These are phyloP conservation scores for Melipona quadrifasciata DNA, from an alignment of 1,140 invertebrate species.

Conservation along the genomic window DNA sequence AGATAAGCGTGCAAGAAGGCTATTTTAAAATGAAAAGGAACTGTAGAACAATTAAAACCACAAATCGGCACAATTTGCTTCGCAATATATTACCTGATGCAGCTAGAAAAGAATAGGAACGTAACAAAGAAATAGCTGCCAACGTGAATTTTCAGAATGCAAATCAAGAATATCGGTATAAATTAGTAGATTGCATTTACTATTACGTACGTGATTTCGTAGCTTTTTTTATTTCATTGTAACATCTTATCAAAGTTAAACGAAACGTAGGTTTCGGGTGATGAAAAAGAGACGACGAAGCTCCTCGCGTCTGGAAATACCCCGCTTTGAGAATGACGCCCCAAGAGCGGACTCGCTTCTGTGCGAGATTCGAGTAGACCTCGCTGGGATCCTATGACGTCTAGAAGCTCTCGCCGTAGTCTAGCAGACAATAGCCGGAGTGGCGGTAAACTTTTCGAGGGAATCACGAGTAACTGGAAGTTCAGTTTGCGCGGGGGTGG, in stretches of 20 bases:
- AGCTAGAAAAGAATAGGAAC: constrained; percentile 74
- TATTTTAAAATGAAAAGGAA: constrained; percentile 89
- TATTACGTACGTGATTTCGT: too few relatives aligned
- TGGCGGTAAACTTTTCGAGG: constrained; percentile 13
- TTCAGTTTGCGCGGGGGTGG: neutral
- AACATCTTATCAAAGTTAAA: too few relatives aligned
- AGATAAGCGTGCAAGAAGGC: constrained; percentile 82
- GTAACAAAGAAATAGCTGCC: constrained; percentile 76
- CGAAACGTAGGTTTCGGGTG: too few relatives aligned
- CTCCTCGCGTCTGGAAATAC: neutral
- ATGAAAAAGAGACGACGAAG: neutral
- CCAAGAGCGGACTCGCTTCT: too few relatives aligned
- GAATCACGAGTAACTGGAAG: neutral
- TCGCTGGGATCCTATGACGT: neutral
- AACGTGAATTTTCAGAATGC: constrained; percentile 58
- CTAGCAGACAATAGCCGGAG: constrained; percentile 6
- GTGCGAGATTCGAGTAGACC: constrained; percentile 3
- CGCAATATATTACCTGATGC: constrained; percentile 75
- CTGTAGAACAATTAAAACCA: constrained; percentile 68
- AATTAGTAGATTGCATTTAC: neutral
- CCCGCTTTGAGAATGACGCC: too few relatives aligned
- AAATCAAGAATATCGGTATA: neutral
- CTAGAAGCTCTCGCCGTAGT: neutral
- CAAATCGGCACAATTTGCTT: constrained; percentile 63
- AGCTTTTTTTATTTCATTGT: too few relatives aligned